These are phyloP conservation scores for Epizoanthus fatuus DNA, from an alignment of 92 coral and sea anemone genomes.

Conservation along the genomic window DNA sequence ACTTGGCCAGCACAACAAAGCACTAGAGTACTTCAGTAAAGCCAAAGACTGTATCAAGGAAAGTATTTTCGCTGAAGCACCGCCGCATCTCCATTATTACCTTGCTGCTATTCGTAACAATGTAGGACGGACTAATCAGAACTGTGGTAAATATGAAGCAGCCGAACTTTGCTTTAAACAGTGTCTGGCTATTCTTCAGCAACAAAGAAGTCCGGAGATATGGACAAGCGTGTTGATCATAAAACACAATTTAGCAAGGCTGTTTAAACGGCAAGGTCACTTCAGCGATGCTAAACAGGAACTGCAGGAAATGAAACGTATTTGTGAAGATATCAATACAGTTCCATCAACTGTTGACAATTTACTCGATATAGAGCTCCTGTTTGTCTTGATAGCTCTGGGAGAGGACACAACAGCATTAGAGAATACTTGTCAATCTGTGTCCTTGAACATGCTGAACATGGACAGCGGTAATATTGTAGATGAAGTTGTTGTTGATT, in stretches of 20 bases:
- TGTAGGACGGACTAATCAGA: slow-evolving; percentile 1
- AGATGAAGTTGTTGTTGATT: background rate
- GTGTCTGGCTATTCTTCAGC: background rate
- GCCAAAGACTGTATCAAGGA: background rate
- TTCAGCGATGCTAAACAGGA: background rate
- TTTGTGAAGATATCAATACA: background rate
- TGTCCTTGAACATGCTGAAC: background rate
- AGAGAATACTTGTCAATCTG: background rate
- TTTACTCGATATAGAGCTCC: background rate
- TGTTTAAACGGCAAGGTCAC: background rate
- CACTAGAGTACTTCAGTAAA: background rate
- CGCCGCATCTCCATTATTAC: background rate
- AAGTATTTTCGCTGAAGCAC: background rate
- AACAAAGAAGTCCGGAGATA: background rate
- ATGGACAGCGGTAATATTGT: background rate
- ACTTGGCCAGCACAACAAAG: too few relatives aligned
- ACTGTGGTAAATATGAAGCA: background rate
- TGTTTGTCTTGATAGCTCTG: background rate
- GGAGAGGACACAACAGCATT: background rate
- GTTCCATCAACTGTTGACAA: background rate
- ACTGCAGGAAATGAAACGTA: background rate
- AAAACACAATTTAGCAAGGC: background rate
- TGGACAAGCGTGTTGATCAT: background rate
- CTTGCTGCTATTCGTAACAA: slow-evolving; percentile 1
- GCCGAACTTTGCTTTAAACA: background rate